phyloP scores from a whole-genome alignment of 2,888 invertebrate genomes.

The Hemistola chrysoprasaria region DNA sequence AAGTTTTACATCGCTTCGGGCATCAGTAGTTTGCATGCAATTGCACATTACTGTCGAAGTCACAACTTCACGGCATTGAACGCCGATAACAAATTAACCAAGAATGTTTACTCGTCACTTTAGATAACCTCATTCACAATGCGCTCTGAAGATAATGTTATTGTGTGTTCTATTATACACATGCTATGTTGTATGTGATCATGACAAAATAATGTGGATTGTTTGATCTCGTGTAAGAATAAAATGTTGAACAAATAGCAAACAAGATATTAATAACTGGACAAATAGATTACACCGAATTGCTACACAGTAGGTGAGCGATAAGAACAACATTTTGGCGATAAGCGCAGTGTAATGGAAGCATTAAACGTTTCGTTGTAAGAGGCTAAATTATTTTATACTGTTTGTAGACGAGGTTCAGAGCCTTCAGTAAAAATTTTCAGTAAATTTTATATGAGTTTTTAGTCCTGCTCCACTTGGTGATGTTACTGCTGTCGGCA shows the following conservation, averaged over 20 bases:
- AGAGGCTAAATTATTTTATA: no score
- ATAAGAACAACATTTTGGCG: no score
- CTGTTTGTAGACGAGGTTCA: no score
- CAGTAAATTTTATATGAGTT: background rate
- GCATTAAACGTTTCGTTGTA: no score
- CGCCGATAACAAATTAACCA: constrained; percentile 17
- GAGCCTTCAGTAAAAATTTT: no score
- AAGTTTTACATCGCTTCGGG: no score
- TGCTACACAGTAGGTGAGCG: background rate
- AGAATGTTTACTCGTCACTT: constrained; percentile 22
- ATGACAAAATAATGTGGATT: constrained; percentile 19
- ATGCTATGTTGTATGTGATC: constrained; percentile 19
- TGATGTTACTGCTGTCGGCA: constrained; percentile 10
- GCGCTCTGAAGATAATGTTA: constrained; percentile 21
- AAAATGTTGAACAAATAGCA: constrained; percentile 10
- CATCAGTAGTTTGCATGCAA: background rate
- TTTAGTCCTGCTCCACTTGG: constrained; percentile 17
- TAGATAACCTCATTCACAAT: constrained; percentile 29
- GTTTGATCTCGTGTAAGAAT: constrained; percentile 15
- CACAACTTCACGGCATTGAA: constrained; percentile 7
- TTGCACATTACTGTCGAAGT: constrained; percentile 1
- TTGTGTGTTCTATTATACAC: constrained; percentile 16
- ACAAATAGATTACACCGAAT: constrained; percentile 4
- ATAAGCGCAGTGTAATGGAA: no score
- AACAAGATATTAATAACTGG: background rate